These are phyloP conservation scores for Aphelinus certus DNA, from an alignment of 1,140 invertebrate species.

Conservation along the genomic window DNA sequence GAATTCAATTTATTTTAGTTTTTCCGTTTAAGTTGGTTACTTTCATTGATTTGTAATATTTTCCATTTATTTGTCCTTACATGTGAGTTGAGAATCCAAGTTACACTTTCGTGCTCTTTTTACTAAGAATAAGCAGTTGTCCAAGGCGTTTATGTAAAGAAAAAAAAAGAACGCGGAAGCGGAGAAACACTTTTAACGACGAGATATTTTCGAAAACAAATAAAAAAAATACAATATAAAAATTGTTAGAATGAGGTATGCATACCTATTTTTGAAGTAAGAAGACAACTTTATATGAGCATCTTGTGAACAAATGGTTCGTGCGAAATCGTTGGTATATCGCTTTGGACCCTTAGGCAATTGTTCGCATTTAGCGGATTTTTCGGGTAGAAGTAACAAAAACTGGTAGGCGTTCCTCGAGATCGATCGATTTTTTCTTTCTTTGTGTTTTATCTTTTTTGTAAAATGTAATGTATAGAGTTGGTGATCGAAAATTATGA, in stretches of 20 bases:
- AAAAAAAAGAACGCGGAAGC: constrained; percentile 3
- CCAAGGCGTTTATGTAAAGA: background rate
- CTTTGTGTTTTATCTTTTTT: constrained; percentile 19
- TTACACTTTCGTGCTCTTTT: background rate
- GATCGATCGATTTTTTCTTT: constrained; percentile 29
- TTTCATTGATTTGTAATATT: background rate
- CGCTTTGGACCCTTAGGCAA: background rate
- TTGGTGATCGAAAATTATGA: constrained; percentile 22
- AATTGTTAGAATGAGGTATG: constrained; percentile 33
- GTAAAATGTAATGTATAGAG: constrained; percentile 34
- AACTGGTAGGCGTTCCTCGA: constrained; percentile 10
- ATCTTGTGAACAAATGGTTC: constrained; percentile 11
- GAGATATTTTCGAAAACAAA: constrained; percentile 35
- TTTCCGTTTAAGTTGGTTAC: background rate
- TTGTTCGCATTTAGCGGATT: constrained; percentile 12
- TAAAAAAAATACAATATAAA: constrained; percentile 29
- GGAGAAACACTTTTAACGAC: constrained; percentile 19
- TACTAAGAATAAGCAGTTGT: constrained; percentile 22
- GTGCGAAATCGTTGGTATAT: constrained; percentile 38
- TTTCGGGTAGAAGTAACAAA: background rate
- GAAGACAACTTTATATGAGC: background rate
- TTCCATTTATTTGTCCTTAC: background rate
- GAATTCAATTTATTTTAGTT: background rate
- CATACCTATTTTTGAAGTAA: constrained; percentile 32
- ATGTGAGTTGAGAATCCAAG: too few species aligned